Evolutionary conservation across 2,797 vertebrate genomes (phyloP).

Genomic region (Halcyon chelicuti): DNA sequence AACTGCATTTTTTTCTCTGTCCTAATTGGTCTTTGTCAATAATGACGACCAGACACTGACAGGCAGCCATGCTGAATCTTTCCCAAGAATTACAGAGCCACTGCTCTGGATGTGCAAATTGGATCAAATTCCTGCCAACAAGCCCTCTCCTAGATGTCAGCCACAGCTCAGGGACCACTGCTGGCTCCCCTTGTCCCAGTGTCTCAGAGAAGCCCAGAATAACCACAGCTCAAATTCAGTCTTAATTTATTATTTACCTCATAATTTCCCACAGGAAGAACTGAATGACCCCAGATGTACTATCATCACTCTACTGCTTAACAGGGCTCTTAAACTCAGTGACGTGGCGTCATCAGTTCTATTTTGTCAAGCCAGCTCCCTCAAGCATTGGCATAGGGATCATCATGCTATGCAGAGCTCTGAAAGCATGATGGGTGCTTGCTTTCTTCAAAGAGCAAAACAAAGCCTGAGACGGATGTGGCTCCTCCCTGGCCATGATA

Average conservation of each 20-base stretch:
- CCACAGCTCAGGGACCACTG: neutral
- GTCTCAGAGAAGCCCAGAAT: neutral
- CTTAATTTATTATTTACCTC: neutral
- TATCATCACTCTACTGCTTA: neutral
- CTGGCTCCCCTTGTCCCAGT: neutral
- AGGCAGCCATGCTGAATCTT: neutral
- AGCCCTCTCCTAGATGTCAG: neutral
- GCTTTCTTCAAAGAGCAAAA: neutral
- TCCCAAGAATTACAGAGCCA: neutral
- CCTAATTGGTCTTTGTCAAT: neutral
- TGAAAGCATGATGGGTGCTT: neutral
- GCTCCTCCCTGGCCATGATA: neutral
- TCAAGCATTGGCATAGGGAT: neutral
- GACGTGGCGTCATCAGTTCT: neutral
- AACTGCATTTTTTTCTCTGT: neutral
- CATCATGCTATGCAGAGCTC: fast-evolving
- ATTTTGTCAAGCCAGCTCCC: neutral
- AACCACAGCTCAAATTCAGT: neutral
- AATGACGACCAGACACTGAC: neutral
- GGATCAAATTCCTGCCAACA: neutral
- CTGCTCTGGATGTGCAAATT: neutral
- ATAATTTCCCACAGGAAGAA: neutral
- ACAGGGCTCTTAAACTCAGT: neutral
- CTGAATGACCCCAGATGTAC: neutral
- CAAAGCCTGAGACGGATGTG: neutral